These are phyloP conservation scores for Acrossocheilus wenchowensis DNA, from an alignment of 2,797 vertebrate species.

Conservation along the genomic window DNA sequence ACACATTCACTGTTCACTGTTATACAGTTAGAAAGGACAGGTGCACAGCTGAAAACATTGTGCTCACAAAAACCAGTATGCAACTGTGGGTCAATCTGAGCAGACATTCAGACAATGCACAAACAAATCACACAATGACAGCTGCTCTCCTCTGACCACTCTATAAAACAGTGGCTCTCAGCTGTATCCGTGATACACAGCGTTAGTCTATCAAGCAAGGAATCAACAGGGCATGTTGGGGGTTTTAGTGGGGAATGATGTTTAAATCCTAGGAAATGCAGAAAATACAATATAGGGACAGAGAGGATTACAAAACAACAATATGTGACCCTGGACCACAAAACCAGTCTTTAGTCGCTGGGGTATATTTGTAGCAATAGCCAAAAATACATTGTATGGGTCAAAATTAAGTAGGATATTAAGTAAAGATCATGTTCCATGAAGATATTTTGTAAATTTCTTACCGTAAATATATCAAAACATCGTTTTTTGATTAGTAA, in stretches of 20 bases:
- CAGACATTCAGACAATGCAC: conserved; percentile 7
- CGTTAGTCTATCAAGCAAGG: background rate
- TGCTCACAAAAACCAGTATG: conserved; percentile 4
- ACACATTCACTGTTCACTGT: conserved; percentile 29
- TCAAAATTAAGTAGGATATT: too few relatives aligned
- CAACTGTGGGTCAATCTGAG: background rate
- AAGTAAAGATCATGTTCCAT: too few relatives aligned
- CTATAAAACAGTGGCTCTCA: conserved; percentile 10
- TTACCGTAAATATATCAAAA: too few relatives aligned
- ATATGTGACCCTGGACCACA: too few relatives aligned
- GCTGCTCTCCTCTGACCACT: background rate
- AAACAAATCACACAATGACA: conserved; percentile 8
- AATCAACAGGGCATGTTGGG: background rate
- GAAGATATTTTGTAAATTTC: too few relatives aligned
- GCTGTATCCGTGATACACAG: background rate
- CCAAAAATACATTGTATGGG: too few relatives aligned
- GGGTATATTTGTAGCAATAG: too few relatives aligned
- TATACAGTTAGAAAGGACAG: conserved; percentile 27
- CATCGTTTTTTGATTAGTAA: too few relatives aligned
- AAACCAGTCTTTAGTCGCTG: too few relatives aligned
- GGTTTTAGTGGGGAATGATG: background rate
- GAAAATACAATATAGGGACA: background rate
- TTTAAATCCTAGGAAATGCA: background rate
- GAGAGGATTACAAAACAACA: background rate
- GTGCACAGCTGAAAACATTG: conserved; percentile 13